A percentile compares a stretch with the other conserved stretches of the same genome.
Evolutionary conservation across 2,888 invertebrate genomes (phyloP).

Genomic region (Eulithis prunata): DNA sequence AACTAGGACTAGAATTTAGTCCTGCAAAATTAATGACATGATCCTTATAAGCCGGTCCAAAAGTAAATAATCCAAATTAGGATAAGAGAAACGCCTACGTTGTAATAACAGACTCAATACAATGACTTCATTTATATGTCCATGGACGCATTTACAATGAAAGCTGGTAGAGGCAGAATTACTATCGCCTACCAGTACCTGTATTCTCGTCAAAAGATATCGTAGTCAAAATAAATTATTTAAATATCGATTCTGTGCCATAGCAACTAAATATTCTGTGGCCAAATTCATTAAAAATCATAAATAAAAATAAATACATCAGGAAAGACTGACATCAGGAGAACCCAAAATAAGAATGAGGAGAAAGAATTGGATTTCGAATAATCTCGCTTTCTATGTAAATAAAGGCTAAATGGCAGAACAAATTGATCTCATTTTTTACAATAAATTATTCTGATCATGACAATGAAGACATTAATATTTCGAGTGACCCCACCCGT

Average conservation of each 20-base stretch:
- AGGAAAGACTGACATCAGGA: too few relatives aligned
- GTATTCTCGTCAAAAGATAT: too few relatives aligned
- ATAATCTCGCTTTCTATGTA: constrained; percentile 1
- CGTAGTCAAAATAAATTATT: too few relatives aligned
- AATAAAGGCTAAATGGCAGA: background rate
- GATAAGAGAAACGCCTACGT: constrained; percentile 34
- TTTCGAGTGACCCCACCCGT: constrained; percentile 31
- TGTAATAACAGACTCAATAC: constrained; percentile 10
- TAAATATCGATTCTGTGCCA: too few relatives aligned
- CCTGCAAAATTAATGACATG: constrained; percentile 18
- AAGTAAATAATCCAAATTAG: constrained; percentile 29
- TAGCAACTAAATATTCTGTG: too few relatives aligned
- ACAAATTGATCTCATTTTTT: constrained; percentile 39
- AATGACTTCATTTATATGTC: constrained; percentile 8
- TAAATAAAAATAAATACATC: too few relatives aligned
- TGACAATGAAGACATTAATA: constrained; percentile 41
- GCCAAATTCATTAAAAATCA: too few relatives aligned
- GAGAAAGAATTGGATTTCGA: too few relatives aligned
- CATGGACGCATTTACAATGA: constrained; percentile 13
- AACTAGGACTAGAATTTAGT: too few relatives aligned
- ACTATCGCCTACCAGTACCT: too few relatives aligned
- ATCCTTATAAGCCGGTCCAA: constrained; percentile 5
- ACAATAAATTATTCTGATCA: constrained; percentile 39
- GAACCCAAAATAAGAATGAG: too few relatives aligned
- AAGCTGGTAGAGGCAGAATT: background rate